Percentiles rank a stretch among this genome's conserved stretches.
phyloP scores from a whole-genome alignment of 2,797 vertebrate species.

The Poeciliopsis turneri region DNA sequence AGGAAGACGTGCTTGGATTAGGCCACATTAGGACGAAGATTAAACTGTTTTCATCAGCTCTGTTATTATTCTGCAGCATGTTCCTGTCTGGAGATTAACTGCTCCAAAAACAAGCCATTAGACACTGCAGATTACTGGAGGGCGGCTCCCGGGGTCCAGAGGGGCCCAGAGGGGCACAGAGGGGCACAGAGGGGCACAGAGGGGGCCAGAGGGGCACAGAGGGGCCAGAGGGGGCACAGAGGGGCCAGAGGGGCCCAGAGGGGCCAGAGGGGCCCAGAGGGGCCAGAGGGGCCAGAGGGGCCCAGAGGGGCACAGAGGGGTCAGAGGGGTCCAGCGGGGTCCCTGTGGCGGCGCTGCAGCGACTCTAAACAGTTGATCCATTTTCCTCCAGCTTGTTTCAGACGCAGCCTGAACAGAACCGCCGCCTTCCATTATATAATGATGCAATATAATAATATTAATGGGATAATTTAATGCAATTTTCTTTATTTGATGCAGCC shows the following conservation, averaged over 20 bases:
- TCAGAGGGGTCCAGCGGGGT: too few relatives aligned
- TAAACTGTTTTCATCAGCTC: conserved; percentile 69
- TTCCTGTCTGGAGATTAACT: conserved; percentile 63
- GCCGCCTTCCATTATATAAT: conserved; percentile 78
- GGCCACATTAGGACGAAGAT: conserved; percentile 80
- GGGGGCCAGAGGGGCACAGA: too few relatives aligned
- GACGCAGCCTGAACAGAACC: conserved; percentile 72
- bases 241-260: too few relatives aligned
- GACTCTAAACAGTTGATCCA: conserved; percentile 67
- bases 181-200: too few relatives aligned
- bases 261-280: too few relatives aligned
- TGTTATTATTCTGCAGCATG: conserved; percentile 70
- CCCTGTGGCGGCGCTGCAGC: too few relatives aligned
- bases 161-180: too few relatives aligned
- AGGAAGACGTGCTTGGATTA: conserved; percentile 80
- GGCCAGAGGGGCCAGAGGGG: too few relatives aligned
- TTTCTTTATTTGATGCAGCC: conserved; percentile 50
- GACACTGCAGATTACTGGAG: conserved; percentile 25
- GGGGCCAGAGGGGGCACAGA: too few relatives aligned
- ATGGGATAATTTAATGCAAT: conserved; percentile 56
- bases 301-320: too few relatives aligned
- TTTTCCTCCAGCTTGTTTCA: conserved; percentile 71
- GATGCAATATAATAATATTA: conserved; percentile 79
- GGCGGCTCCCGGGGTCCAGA: not conserved
- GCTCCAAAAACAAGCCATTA: conserved; percentile 66